Base-by-base conservation (phyloP, 2,888 invertebrate genomes). In the Athetis lepigone region DNA sequence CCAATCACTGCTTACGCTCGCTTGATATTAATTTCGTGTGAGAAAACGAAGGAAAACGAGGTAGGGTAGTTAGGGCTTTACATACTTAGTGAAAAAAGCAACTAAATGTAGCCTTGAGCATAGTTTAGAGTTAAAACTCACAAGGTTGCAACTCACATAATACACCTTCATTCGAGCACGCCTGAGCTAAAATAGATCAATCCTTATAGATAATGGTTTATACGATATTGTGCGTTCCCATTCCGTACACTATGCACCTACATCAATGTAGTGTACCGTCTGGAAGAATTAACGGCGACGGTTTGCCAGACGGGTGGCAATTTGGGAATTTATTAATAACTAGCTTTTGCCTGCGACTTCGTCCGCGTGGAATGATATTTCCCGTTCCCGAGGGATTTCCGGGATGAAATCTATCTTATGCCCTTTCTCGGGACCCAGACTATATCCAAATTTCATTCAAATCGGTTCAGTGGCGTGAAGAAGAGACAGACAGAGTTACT, bases 221-320 rank as follows among this genome's bases (percentile, higher is more conserved):
- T 55, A 64, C 16, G 25, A 60, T 51, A 62, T 66, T 76, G 79
- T 79, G 72, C 69, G 65, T 65, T 27, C 63, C 51, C 61, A 43
- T 55, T 50, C 40, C 50, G 46, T 64, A 42, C 45, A 69, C 58
- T 82, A 82, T 79, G 73, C 83, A 84, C 33, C 33, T 33, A 33
- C 77, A 84, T 79, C 81, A 83, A 83, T 84, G 82, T 81, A 75
- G 33, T 73, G 46, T 39, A 13, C 60, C 63, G 60, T 70, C 13
- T 70, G 62, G 56, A 70, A 64, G 45, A 70, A 64, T 57, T 54
- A 33, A 49, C 39, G 21, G 54, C 13, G 13, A 62, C 58, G 36
- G 47, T 50, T 54, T 39, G 18, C 5, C 18, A 51, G 75, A 64
- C 63, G 77, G 63, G 59, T 63, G 40, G 4, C 23, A 40, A 51